These are phyloP conservation scores for Physocephala rufipes DNA, from an alignment of 2,888 invertebrate genomes.

Conservation along the genomic window DNA sequence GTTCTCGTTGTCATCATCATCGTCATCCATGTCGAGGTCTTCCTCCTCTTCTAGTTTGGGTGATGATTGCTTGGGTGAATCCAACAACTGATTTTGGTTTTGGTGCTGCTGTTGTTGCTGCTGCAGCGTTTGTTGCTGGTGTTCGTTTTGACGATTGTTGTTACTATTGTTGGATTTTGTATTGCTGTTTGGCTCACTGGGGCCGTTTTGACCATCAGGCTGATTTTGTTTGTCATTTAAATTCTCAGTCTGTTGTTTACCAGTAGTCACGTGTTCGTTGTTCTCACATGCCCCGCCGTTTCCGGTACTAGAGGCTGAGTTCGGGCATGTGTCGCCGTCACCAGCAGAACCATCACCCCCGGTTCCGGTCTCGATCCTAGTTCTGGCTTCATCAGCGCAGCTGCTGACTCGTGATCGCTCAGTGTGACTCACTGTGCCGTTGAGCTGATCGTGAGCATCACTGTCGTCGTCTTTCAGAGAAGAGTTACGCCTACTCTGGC, in stretches of 20 bases:
- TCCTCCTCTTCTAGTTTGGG: conserved; percentile 61
- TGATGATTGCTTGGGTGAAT: conserved; percentile 48
- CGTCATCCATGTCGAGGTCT: conserved; percentile 64
- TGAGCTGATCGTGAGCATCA: conserved; percentile 48
- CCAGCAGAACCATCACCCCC: conserved; percentile 15
- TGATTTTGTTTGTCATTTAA: conserved; percentile 34
- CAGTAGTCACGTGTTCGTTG: not conserved
- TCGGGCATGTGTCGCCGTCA: conserved; percentile 33
- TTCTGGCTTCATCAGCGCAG: conserved; percentile 47
- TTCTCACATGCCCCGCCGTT: conserved; percentile 47
- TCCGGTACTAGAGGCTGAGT: conserved; percentile 37
- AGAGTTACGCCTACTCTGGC: conserved; percentile 41
- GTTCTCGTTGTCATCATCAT: conserved; percentile 63
- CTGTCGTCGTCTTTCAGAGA: conserved; percentile 46
- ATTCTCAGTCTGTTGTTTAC: conserved; percentile 35
- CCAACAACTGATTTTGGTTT: conserved; percentile 47
- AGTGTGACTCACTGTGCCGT: conserved; percentile 44
- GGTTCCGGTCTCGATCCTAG: conserved; percentile 39
- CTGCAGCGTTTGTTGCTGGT: conserved; percentile 49
- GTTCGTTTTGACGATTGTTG: conserved; percentile 54
- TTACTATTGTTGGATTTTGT: conserved; percentile 51
- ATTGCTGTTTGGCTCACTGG: conserved; percentile 43
- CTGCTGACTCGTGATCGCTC: conserved; percentile 43
- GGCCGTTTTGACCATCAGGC: conserved; percentile 39
- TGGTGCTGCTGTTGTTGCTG: conserved; percentile 57